Evolutionary conservation across 2,888 invertebrate genomes (phyloP).

Genomic region (Opisthograptis luteolata): DNA sequence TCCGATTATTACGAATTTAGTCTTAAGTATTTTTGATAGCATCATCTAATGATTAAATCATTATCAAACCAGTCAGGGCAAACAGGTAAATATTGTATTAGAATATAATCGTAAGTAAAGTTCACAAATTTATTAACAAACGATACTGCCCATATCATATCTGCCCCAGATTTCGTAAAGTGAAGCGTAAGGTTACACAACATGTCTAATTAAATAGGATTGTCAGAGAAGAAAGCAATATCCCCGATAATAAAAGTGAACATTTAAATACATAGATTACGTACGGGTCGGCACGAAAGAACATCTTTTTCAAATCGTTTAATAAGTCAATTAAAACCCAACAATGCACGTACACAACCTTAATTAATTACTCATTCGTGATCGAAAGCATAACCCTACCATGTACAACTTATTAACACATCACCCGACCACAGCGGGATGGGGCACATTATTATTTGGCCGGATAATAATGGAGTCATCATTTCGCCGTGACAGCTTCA

Average conservation of each 20-base stretch:
- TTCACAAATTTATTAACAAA: too few species aligned
- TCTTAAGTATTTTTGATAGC: too few species aligned
- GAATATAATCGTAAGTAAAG: too few species aligned
- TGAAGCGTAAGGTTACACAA: too few species aligned
- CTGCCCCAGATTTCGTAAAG: not conserved
- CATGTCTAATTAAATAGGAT: too few species aligned
- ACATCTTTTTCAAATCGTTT: not conserved
- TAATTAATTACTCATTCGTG: conserved; percentile 51
- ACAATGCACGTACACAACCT: conserved; percentile 43
- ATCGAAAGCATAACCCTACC: conserved; percentile 46
- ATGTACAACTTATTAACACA: conserved; percentile 65
- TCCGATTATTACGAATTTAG: too few species aligned
- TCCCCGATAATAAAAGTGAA: too few species aligned
- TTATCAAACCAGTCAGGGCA: too few species aligned
- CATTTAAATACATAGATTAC: not conserved
- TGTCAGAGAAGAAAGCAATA: too few species aligned
- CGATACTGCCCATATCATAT: too few species aligned
- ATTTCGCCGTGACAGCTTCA: conserved; percentile 81
- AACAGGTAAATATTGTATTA: too few species aligned
- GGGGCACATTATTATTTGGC: conserved; percentile 71
- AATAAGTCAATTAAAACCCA: conserved; percentile 37
- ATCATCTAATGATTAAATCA: too few species aligned
- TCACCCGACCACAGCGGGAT: conserved; percentile 62
- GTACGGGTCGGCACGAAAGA: not conserved
- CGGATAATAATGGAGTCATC: conserved; percentile 82